Conservation (phyloP, 2,888 invertebrate genomes). For the Oegoconia quadripuncta region DNA sequence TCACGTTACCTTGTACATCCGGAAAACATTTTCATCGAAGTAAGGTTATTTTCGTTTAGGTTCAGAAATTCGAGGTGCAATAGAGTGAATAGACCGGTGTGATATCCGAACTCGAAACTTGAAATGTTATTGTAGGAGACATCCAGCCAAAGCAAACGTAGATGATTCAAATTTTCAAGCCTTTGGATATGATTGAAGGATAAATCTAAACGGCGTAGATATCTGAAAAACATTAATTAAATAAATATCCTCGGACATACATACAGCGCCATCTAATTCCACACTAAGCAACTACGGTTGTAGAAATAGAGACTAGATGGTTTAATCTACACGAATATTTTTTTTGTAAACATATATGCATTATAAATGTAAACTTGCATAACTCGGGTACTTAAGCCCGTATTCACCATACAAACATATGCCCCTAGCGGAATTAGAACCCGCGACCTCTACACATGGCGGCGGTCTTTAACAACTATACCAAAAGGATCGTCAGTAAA, state of each 20-base stretch:
- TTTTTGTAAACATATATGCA: no score
- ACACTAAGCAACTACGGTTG: no score
- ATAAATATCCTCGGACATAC: background rate
- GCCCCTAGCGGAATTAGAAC: no score
- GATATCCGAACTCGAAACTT: slow-evolving; percentile 54
- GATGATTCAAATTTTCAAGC: slow-evolving; percentile 76
- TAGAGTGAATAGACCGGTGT: slow-evolving; percentile 71
- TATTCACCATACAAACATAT: no score
- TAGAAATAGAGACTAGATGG: no score
- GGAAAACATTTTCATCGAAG: slow-evolving; percentile 72
- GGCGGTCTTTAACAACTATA: no score
- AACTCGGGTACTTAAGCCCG: no score
- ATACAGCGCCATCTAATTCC: no score
- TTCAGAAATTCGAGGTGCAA: slow-evolving; percentile 72
- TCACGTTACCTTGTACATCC: slow-evolving; percentile 65
- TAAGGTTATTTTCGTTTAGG: slow-evolving; percentile 75
- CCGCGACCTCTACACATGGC: no score
- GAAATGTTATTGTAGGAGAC: slow-evolving; percentile 78
- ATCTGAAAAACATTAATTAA: slow-evolving; percentile 61
- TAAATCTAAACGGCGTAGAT: slow-evolving; percentile 77
- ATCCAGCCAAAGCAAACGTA: slow-evolving; percentile 74
- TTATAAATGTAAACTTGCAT: no score
- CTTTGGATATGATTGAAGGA: slow-evolving; percentile 79
- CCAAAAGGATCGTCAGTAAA: no score
- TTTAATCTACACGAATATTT: no score